These are phyloP conservation scores for Propithecus deckenii DNA, from an alignment of 2,797 vertebrate genomes.

Conservation along the genomic window DNA sequence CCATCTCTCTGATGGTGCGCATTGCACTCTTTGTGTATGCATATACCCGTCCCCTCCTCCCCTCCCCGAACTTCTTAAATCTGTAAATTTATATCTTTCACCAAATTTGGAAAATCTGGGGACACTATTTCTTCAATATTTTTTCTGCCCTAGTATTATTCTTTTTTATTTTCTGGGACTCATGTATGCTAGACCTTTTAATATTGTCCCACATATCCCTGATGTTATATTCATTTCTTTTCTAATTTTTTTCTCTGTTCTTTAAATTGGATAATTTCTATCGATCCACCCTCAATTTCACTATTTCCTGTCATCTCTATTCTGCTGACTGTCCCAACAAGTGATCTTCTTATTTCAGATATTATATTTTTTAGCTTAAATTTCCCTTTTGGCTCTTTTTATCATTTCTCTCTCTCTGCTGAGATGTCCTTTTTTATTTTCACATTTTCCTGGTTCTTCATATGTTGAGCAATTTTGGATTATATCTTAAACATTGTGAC, in stretches of 20 bases:
- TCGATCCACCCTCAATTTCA: not conserved
- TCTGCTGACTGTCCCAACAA: not conserved
- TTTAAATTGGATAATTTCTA: not conserved
- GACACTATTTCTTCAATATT: not conserved
- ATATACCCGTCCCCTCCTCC: no score
- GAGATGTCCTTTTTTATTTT: not conserved
- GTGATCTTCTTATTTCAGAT: constrained; percentile 13
- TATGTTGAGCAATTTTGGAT: not conserved
- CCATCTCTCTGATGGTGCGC: no score
- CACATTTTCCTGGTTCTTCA: not conserved
- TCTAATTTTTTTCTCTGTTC: not conserved
- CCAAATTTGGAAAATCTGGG: not conserved
- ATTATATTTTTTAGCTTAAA: not conserved
- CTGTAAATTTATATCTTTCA: not conserved
- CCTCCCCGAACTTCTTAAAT: not conserved
- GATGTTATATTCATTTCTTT: not conserved
- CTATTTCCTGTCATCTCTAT: not conserved
- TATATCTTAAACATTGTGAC: not conserved
- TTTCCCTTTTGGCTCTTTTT: not conserved
- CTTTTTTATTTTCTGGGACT: not conserved
- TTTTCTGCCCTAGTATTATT: not conserved
- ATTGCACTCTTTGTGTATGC: no score
- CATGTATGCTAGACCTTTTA: not conserved
- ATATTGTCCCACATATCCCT: not conserved
- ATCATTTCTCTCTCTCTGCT: not conserved